Evolutionary conservation across 2,797 vertebrate species (phyloP).

Genomic region (Cryptoprocta ferox): DNA sequence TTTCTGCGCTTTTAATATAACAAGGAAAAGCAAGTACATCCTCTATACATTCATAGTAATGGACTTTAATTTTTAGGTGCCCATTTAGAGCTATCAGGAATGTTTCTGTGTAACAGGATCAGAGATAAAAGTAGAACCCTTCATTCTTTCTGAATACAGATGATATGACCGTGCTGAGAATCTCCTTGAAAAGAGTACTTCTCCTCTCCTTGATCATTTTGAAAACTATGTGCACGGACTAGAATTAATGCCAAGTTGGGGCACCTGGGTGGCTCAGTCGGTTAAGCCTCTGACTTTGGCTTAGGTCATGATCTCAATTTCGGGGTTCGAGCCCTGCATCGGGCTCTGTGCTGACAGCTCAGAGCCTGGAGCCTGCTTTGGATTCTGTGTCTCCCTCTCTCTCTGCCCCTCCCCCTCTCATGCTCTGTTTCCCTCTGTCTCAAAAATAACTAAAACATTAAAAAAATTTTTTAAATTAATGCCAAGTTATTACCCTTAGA

Average conservation of each 20-base stretch:
- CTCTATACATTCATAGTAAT: neutral
- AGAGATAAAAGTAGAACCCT: slow-evolving; percentile 20
- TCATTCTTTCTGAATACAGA: slow-evolving; percentile 49
- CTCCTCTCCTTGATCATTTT: slow-evolving; percentile 35
- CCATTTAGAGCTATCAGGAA: slow-evolving; percentile 6
- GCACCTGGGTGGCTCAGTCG: too few species aligned
- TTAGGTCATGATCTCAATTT: too few species aligned
- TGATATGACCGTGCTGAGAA: neutral
- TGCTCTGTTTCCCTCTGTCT: too few species aligned
- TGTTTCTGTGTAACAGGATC: neutral
- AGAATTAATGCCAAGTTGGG: neutral
- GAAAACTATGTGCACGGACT: neutral
- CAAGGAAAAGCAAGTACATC: neutral
- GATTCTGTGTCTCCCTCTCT: too few species aligned
- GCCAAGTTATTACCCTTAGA: slow-evolving; percentile 7
- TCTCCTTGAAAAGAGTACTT: neutral
- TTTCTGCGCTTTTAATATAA: slow-evolving; percentile 58
- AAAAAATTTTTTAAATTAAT: neutral
- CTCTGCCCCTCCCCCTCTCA: too few species aligned
- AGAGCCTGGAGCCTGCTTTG: too few species aligned
- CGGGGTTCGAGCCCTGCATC: too few species aligned
- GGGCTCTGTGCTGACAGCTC: too few species aligned
- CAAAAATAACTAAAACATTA: too few species aligned
- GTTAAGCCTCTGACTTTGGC: too few species aligned
- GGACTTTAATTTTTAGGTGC: slow-evolving; percentile 38